Evolutionary conservation across 2,113 vertebrate genomes (phyloP).

Genomic region (Nycticebus coucang): DNA sequence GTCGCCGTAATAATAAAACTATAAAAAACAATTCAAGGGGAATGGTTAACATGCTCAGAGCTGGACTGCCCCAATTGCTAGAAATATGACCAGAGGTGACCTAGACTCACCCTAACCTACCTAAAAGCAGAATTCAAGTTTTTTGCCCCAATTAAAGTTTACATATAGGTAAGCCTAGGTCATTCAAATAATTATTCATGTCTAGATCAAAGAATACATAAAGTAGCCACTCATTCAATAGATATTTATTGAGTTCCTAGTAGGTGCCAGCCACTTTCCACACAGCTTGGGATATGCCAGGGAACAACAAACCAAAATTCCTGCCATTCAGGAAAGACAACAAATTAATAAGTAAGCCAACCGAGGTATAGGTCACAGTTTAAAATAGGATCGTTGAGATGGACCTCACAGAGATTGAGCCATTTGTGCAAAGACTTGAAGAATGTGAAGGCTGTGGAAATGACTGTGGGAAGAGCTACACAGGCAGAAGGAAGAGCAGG

Average conservation of each 20-base stretch:
- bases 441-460: not conserved
- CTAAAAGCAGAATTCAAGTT: not conserved
- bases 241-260: conserved; percentile 16
- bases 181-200: conserved; percentile 1
- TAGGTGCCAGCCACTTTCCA: not conserved
- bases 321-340: not conserved
- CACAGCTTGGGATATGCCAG: not conserved
- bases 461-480: not conserved
- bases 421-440: not conserved
- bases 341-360: not conserved
- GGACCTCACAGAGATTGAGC: not conserved
- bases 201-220: conserved; percentile 10
- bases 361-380: not conserved
- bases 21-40: conserved; percentile 59
- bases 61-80: not conserved
- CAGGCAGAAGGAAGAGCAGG: not conserved
- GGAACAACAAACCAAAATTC: not conserved
- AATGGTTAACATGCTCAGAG: conserved; percentile 50
- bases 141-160: not conserved
- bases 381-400: not conserved
- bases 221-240: not conserved
- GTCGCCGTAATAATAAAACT: conserved; percentile 71
- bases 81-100: conserved; percentile 4
- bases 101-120: not conserved
- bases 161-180: not conserved